Evolutionary conservation across 2,888 invertebrate species (phyloP).

Genomic region (Eumacrocentrus americanus): DNA sequence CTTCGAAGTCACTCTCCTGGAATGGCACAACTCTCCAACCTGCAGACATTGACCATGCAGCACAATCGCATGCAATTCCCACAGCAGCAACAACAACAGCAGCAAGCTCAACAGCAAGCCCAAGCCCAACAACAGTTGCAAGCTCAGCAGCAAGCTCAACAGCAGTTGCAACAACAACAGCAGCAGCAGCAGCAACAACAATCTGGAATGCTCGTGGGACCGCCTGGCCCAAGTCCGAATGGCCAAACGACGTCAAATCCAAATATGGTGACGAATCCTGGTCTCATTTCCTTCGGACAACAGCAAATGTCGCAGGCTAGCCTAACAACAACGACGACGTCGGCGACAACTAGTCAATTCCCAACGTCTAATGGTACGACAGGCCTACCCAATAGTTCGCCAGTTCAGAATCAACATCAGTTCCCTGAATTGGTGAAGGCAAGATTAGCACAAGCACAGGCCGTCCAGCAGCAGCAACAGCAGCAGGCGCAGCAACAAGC

Average conservation of each 20-base stretch:
- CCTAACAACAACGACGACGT: slow-evolving; percentile 64
- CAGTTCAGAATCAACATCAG: slow-evolving; percentile 64
- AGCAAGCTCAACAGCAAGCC: slow-evolving; percentile 58
- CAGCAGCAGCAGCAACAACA: slow-evolving; percentile 63
- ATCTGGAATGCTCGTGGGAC: slow-evolving; percentile 71
- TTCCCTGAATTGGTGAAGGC: slow-evolving; percentile 69
- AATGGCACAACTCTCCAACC: slow-evolving; percentile 59
- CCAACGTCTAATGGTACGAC: slow-evolving; percentile 69
- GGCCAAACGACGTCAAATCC: slow-evolving; percentile 68
- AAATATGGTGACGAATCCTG: slow-evolving; percentile 68
- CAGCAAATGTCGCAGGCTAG: slow-evolving; percentile 69
- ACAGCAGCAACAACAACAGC: slow-evolving; percentile 58
- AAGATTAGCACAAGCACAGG: slow-evolving; percentile 57
- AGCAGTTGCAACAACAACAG: slow-evolving; percentile 57
- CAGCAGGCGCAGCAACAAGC: slow-evolving; percentile 34
- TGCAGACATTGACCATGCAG: slow-evolving; percentile 51
- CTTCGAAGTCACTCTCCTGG: slow-evolving; percentile 76
- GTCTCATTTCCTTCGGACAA: slow-evolving; percentile 75
- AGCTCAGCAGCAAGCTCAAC: slow-evolving; percentile 49
- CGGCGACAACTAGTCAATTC: slow-evolving; percentile 65
- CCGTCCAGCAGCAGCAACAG: slow-evolving; percentile 13
- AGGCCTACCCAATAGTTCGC: slow-evolving; percentile 61
- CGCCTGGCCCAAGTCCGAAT: slow-evolving; percentile 81
- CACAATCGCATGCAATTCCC: slow-evolving; percentile 61
- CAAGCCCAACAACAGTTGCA: slow-evolving; percentile 49